Evolutionary conservation across 2,797 vertebrate genomes (phyloP), one percentile per base, ranked within the genome.

Genomic region (Syngnathus rostellatus): DNA sequence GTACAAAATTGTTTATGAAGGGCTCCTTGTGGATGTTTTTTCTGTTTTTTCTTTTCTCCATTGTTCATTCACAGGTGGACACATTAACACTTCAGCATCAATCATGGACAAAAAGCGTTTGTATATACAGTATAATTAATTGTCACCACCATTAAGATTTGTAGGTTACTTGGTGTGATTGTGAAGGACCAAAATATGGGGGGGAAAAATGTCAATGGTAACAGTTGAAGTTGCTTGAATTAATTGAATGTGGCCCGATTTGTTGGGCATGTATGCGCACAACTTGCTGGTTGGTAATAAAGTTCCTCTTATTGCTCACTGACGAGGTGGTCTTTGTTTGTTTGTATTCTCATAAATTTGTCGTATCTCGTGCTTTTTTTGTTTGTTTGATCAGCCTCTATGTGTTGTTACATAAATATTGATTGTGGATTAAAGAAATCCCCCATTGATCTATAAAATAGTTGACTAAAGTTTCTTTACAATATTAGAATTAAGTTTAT

Each of bases 61-160:
- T 61, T 41, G 6, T 61, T n/a, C 12, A 2, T 43, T 43, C 60
- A 43, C 6, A 25, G 21, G n/a, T 43, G 21, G 11, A 25, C 38
- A 23, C 25, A 6, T 57, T 31, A 62, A 80, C 75, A 84, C 82
- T 81, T 76, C 69, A 51, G 71, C 64, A 64, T 73, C 67, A 77
- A 67, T 68, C 39, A 6, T 11, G n/a, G 62, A 2, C 45, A 50
- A 48, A 50, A 48, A 31, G 8, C 71, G n/a, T 69, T 55, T 40
- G 38, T 61, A 43, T 62, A 16, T 62, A 37, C 7, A 7, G 25
- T 37, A 62, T 41, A 38, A 39, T 40, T 19, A 8, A n/a, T 4
- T 41, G 40, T 60, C 11, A 41, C 40, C 11, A 16, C 5, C n/a
- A 40, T 21, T 5, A 12, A 23, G 1, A 43, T 21, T 23, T 43